phyloP scores from a whole-genome alignment of 2,113 vertebrate species.

The Thomomys bottae region DNA sequence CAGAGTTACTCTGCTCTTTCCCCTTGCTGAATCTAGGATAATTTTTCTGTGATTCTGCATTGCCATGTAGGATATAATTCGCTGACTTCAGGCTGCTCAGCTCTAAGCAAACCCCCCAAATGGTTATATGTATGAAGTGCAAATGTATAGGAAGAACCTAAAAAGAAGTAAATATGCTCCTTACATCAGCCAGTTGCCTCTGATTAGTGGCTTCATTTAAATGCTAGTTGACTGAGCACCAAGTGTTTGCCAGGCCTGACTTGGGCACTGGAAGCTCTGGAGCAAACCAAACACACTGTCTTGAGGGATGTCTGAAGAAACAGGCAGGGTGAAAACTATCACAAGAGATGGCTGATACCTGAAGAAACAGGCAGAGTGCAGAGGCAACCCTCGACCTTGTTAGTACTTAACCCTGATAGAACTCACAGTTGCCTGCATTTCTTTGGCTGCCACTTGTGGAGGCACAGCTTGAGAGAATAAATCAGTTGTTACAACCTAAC shows the following conservation, averaged over 20 bases:
- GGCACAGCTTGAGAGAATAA: constrained; percentile 20
- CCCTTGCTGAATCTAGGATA: not conserved
- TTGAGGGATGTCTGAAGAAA: not conserved
- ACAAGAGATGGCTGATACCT: too few species aligned
- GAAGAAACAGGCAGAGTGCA: not conserved
- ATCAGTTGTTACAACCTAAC: constrained; percentile 28
- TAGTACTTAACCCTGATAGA: not conserved
- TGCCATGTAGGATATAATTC: not conserved
- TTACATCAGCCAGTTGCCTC: not conserved
- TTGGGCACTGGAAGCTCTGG: not conserved
- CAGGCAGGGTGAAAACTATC: too few species aligned
- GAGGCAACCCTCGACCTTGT: not conserved
- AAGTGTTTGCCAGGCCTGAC: not conserved
- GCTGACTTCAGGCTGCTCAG: not conserved
- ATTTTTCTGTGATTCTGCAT: not conserved
- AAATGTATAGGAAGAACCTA: not conserved
- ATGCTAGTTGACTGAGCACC: not conserved
- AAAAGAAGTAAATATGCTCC: not conserved
- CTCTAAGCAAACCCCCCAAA: not conserved
- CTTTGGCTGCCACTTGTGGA: not conserved
- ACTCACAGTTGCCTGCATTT: not conserved
- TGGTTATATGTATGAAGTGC: not conserved
- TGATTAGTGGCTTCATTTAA: not conserved
- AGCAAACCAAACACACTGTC: not conserved
- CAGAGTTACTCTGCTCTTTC: not conserved